These are phyloP conservation scores for Bolinopsis microptera DNA, from an alignment of 37 sponge, comb jelly and placozoan genomes.

Conservation along the genomic window DNA sequence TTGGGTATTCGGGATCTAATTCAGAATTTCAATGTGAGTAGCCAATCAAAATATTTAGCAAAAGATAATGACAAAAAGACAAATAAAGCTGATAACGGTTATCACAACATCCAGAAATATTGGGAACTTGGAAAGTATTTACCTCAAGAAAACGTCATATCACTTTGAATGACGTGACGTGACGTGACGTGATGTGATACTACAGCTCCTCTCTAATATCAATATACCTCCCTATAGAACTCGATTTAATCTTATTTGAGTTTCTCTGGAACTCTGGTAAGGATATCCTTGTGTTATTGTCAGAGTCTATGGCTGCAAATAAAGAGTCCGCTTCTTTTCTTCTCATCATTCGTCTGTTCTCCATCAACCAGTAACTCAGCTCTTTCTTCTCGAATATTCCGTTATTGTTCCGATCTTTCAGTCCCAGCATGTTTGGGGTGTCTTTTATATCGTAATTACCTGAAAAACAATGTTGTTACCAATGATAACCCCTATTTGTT, in stretches of 20 bases:
- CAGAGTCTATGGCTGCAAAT: neutral
- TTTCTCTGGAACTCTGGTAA: neutral
- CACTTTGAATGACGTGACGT: too few relatives aligned
- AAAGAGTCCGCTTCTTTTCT: neutral
- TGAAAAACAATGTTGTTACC: too few relatives aligned
- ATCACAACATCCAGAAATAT: too few relatives aligned
- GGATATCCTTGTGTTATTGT: neutral
- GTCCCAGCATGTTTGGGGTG: constrained; percentile 17
- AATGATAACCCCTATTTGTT: too few relatives aligned
- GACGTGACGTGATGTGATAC: too few relatives aligned
- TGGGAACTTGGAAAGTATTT: too few relatives aligned
- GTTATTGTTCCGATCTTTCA: neutral
- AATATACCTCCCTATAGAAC: neutral
- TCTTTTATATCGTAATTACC: neutral
- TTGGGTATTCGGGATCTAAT: too few relatives aligned
- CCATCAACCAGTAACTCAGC: constrained; percentile 55
- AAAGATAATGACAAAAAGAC: too few relatives aligned
- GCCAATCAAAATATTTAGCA: too few relatives aligned
- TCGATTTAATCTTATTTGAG: neutral
- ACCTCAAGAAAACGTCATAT: too few relatives aligned
- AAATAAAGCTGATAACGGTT: too few relatives aligned
- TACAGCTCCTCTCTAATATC: neutral
- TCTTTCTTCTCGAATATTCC: constrained; percentile 4
- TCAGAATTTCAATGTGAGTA: too few relatives aligned
- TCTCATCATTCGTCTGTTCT: constrained; percentile 4